These are phyloP conservation scores for Dermatemys mawii DNA, from an alignment of 2,113 vertebrate species.

Conservation along the genomic window DNA sequence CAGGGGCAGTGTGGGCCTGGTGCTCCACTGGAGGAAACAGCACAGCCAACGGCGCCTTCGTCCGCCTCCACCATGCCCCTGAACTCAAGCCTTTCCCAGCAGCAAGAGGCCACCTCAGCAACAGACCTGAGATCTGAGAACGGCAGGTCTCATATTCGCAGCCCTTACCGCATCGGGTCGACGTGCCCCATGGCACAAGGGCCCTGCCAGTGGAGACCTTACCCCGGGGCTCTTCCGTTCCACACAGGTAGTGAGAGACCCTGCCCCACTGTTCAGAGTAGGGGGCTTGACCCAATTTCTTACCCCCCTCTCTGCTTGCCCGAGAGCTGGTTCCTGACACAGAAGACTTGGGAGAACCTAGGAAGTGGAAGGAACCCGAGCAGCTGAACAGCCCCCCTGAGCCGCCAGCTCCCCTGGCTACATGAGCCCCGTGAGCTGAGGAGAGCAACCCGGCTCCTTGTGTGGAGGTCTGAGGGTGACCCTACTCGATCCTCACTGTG, in stretches of 20 bases:
- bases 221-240: background rate
- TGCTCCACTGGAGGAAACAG: background rate
- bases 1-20: background rate
- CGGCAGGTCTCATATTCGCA: background rate
- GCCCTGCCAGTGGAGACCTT: background rate
- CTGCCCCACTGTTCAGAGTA: background rate
- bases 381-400: background rate
- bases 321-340: rapidly evolving
- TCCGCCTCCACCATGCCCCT: background rate
- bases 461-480: rapidly evolving
- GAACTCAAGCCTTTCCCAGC: background rate
- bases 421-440: too few species aligned
- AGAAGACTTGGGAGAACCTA: background rate
- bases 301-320: background rate
- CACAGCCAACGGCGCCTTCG: background rate
- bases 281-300: background rate
- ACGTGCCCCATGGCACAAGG: background rate
- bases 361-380: too few species aligned
- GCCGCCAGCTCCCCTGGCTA: background rate
- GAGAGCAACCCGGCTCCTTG: background rate
- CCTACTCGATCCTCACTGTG: rapidly evolving
- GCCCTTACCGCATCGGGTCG: too few species aligned
- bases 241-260: background rate
- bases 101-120: background rate
- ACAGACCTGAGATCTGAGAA: background rate